Percentiles rank a stretch among this genome's conserved stretches.
Evolutionary conservation across 2,113 vertebrate species (phyloP).

Genomic region (Alouatta palliata): DNA sequence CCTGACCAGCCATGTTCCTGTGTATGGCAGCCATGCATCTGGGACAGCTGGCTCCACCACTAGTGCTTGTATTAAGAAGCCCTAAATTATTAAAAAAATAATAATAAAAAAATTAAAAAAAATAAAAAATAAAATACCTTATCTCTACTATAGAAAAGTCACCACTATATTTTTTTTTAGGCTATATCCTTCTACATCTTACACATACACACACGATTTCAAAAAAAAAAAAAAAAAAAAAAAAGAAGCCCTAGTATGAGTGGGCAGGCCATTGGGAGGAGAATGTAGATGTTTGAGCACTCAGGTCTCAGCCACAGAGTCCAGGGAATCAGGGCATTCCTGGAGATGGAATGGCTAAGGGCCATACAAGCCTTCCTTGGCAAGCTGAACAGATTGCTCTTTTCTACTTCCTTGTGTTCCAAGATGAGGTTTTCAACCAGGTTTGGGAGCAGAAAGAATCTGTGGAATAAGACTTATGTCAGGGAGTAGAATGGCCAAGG

Average conservation of each 20-base stretch:
- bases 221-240: too few relatives aligned
- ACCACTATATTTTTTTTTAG: too few relatives aligned
- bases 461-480: neutral
- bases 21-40: neutral
- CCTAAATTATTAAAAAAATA: neutral
- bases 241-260: neutral
- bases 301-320: too few relatives aligned
- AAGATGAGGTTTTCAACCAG: neutral
- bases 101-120: too few relatives aligned
- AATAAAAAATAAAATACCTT: too few relatives aligned
- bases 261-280: neutral
- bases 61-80: neutral
- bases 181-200: too few relatives aligned
- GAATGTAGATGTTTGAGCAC: neutral
- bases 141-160: too few relatives aligned
- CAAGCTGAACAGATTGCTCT: neutral
- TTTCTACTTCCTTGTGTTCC: neutral
- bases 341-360: neutral
- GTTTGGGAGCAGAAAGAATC: neutral
- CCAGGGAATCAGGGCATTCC: neutral
- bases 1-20: neutral
- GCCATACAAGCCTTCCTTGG: neutral
- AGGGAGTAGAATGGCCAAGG: neutral
- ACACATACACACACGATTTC: too few relatives aligned
- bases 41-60: neutral